These are phyloP conservation scores for Caenorhabditis tropicalis DNA, from an alignment of 1,140 invertebrate species.

Conservation along the genomic window DNA sequence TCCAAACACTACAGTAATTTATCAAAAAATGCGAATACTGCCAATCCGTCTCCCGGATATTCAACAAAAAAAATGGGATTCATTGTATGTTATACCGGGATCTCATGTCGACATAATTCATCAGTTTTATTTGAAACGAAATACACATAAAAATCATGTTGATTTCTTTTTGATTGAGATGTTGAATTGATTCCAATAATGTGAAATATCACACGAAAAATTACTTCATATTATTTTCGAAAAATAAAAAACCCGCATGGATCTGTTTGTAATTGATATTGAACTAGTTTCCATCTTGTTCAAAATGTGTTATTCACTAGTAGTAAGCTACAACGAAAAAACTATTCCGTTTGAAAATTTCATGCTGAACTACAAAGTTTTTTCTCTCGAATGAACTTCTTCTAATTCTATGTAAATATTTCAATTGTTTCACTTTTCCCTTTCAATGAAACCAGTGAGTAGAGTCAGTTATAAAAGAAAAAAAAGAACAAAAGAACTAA, in stretches of 20 bases:
- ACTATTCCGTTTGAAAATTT: too few relatives aligned
- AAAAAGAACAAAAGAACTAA: not conserved
- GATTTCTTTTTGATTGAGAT: not conserved
- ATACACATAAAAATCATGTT: conserved; percentile 6
- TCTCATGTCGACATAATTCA: not conserved
- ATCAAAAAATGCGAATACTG: not conserved
- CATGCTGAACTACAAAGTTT: too few relatives aligned
- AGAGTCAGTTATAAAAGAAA: not conserved
- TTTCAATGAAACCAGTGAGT: not conserved
- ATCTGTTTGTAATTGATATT: too few relatives aligned
- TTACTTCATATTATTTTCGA: too few relatives aligned
- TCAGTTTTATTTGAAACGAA: not conserved
- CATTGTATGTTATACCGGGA: not conserved
- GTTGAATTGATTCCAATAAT: not conserved
- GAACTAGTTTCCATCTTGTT: too few relatives aligned
- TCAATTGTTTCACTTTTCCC: not conserved
- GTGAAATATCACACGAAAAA: not conserved
- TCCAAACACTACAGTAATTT: conserved; percentile 4
- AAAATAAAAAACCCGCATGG: too few relatives aligned
- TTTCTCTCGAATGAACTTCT: too few relatives aligned
- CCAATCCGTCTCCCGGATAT: not conserved
- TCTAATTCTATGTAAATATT: too few relatives aligned
- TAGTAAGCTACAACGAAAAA: too few relatives aligned
- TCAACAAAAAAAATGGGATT: not conserved
- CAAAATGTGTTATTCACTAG: too few relatives aligned